Evolutionary conservation across 2,888 invertebrate species (phyloP), one percentile per base, ranked within the genome.

Genomic region (Sericinus montela): DNA sequence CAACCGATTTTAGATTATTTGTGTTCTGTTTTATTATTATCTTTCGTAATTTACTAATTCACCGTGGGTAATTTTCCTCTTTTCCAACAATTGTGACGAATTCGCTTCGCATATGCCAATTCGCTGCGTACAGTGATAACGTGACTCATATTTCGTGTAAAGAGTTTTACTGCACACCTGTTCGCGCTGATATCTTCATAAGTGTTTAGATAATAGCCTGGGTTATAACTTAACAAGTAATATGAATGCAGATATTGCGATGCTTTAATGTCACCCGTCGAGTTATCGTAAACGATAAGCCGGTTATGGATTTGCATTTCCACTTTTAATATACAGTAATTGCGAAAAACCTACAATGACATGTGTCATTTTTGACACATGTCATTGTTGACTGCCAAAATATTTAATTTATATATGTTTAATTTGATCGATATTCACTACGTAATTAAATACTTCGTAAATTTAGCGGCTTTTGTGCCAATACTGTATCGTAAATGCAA

Each of bases 31-130:
- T 11, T 38, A n/a, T 25, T 32, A 6, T 25, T 48, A 32, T 28
- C 39, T 41, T 38, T 29, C 23, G 41, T 49, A 51, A 52, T 46
- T 51, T 44, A 51, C 53, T 51, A 46, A 52, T 51, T 46, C 43
- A 30, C 25, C 19, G 45, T 40, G 53, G 45, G 45, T 45, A 37
- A 16, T 46, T 19, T 47, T 35, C 38, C 30, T 51, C 49, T 40
- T 30, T 51, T 45, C 36, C 19, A 15, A 15, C 37, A 28, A 30
- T 37, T 51, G 23, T 41, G 29, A 37, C 16, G 38, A 32, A 35
- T 38, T 14, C 16, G 25, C 15, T 38, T 37, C 28, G 37, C 32
- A 11, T 42, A 30, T n/a, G n/a, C n/a, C n/a, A n/a, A n/a, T n/a
- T n/a, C 35, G 36, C 39, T 16, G n/a, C 43, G 48, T 36, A 40